Evolutionary conservation across 2,888 invertebrate species (phyloP).

Genomic region (Lasius platythorax): DNA sequence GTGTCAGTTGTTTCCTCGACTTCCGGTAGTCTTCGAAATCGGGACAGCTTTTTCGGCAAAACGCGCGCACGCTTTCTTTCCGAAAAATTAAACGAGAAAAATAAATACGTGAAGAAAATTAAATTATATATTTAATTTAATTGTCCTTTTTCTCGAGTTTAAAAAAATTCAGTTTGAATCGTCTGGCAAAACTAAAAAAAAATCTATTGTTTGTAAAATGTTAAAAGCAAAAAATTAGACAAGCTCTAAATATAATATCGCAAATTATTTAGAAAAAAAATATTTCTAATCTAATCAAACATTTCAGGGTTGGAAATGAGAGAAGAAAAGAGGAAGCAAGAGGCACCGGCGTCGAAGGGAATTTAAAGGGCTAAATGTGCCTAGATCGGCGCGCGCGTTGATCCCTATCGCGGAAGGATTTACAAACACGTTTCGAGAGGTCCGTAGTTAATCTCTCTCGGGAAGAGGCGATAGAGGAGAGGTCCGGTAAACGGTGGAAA

Average conservation of each 20-base stretch:
- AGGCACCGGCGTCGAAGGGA: constrained; percentile 41
- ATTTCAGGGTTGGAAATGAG: background rate
- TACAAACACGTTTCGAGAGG: constrained; percentile 55
- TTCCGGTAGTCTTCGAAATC: constrained; percentile 23
- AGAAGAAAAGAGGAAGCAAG: background rate
- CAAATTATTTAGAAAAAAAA: background rate
- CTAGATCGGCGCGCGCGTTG: constrained; percentile 40
- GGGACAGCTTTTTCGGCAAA: background rate
- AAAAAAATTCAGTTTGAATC: background rate
- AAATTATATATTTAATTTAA: background rate
- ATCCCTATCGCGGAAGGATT: constrained; percentile 50
- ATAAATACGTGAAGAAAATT: background rate
- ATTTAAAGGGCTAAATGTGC: constrained; percentile 29
- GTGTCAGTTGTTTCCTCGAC: constrained; percentile 40
- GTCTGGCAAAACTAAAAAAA: background rate
- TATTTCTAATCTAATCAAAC: background rate
- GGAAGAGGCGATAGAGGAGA: constrained; percentile 13
- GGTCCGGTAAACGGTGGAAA: constrained; percentile 13
- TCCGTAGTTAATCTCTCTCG: constrained; percentile 49
- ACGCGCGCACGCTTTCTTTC: background rate
- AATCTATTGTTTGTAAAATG: background rate
- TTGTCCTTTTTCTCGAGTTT: background rate
- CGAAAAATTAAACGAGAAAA: background rate
- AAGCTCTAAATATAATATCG: background rate
- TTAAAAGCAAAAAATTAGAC: background rate